These are phyloP conservation scores for Tetragnatha montana DNA, from an alignment of 2,888 invertebrate species.

Conservation along the genomic window DNA sequence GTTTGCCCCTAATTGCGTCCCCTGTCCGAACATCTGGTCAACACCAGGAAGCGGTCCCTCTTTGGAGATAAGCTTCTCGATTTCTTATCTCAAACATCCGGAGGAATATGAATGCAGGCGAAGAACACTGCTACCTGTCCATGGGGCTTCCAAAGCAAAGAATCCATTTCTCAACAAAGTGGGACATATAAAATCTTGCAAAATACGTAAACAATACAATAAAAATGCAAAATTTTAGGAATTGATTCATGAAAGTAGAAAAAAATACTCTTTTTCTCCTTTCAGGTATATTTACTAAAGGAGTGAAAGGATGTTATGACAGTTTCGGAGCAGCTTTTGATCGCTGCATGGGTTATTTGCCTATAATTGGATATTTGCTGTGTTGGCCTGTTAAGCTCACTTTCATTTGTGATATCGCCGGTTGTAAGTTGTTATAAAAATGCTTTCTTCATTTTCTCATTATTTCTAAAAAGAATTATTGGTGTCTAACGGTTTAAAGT, in stretches of 20 bases:
- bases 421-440: conserved; percentile 37
- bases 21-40: too few species aligned
- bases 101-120: too few species aligned
- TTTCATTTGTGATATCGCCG: conserved; percentile 64
- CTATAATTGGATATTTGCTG: conserved; percentile 65
- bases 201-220: not conserved
- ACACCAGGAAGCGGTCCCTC: too few species aligned
- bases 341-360: conserved; percentile 45
- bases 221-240: not conserved
- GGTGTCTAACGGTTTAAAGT: not conserved
- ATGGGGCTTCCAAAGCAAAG: too few species aligned
- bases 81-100: too few species aligned
- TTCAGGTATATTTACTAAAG: conserved; percentile 63
- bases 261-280: conserved; percentile 7
- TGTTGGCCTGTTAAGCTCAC: conserved; percentile 67
- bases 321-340: conserved; percentile 47
- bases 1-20: too few species aligned
- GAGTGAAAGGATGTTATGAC: conserved; percentile 54
- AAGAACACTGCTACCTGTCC: too few species aligned
- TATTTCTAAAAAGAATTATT: too few species aligned
- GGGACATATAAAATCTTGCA: too few species aligned
- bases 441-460: not conserved
- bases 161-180: too few species aligned
- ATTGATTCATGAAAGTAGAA: not conserved
- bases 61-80: too few species aligned